phyloP scores from a whole-genome alignment of 2,797 vertebrate species.

The Enteromius anoplus region DNA sequence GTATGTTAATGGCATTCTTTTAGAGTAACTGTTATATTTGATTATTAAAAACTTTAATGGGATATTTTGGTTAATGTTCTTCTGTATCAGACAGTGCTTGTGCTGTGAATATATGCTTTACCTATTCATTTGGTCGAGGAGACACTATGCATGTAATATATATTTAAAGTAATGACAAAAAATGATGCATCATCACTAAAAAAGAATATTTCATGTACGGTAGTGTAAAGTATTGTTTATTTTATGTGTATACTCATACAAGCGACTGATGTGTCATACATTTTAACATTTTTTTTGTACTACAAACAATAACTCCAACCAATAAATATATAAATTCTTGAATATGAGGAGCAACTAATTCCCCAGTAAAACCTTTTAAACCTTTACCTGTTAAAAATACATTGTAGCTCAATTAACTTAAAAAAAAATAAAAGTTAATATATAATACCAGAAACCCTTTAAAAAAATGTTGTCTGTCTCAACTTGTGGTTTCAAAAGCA shows the following conservation, averaged over 20 bases:
- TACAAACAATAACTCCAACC: neutral
- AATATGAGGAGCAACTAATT: neutral
- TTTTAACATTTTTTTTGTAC: neutral
- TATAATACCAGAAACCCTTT: no score
- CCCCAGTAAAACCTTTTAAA: neutral
- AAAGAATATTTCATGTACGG: neutral
- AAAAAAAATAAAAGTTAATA: neutral
- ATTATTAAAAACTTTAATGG: neutral
- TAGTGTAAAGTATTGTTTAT: constrained; percentile 22
- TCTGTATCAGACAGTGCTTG: neutral
- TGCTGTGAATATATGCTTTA: constrained; percentile 5
- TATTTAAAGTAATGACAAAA: neutral
- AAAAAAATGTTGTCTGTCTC: neutral
- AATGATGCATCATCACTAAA: neutral
- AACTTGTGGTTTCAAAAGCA: constrained; percentile 33
- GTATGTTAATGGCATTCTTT: neutral
- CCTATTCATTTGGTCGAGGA: neutral
- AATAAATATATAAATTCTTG: neutral
- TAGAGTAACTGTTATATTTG: neutral
- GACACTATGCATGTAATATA: neutral
- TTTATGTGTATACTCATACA: neutral
- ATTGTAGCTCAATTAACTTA: neutral
- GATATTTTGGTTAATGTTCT: constrained; percentile 2
- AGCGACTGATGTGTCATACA: neutral
- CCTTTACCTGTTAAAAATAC: neutral